A percentile compares a stretch with the other conserved stretches of the same genome.
phyloP scores from a whole-genome alignment of 2,113 vertebrate genomes.

The Acinonyx jubatus region DNA sequence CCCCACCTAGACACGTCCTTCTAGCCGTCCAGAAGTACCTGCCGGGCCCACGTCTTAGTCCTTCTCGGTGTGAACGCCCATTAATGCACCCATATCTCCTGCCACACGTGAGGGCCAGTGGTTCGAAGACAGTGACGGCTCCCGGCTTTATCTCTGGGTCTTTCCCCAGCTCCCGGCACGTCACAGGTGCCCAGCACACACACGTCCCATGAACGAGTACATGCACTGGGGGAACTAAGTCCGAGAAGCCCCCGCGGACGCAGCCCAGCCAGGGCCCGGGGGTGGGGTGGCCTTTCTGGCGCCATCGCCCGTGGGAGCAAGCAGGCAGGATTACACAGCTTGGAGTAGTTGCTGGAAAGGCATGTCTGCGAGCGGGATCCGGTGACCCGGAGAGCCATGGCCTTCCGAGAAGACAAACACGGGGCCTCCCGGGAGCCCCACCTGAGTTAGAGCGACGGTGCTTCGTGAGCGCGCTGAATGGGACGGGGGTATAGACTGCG shows the following conservation, averaged over 20 bases:
- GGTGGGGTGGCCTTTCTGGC: neutral
- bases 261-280: neutral
- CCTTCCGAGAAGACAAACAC: neutral
- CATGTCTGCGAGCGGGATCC: neutral
- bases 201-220: neutral
- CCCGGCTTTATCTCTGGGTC: neutral
- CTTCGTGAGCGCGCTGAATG: rapidly evolving
- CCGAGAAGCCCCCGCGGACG: neutral
- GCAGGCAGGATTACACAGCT: neutral
- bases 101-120: too few relatives aligned
- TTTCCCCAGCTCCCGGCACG: neutral
- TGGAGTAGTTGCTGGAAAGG: neutral
- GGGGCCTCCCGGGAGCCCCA: neutral
- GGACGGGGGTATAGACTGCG: rapidly evolving
- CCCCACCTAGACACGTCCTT: neutral
- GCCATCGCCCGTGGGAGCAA: neutral
- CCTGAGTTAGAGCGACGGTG: neutral
- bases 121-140: neutral
- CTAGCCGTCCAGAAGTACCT: neutral
- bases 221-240: neutral
- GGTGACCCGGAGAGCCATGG: neutral
- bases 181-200: neutral
- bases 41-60: neutral
- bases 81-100: neutral
- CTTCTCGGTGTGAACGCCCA: rapidly evolving